Base-by-base conservation (phyloP, 1,140 invertebrate genomes). In the Eurosta solidaginis region DNA sequence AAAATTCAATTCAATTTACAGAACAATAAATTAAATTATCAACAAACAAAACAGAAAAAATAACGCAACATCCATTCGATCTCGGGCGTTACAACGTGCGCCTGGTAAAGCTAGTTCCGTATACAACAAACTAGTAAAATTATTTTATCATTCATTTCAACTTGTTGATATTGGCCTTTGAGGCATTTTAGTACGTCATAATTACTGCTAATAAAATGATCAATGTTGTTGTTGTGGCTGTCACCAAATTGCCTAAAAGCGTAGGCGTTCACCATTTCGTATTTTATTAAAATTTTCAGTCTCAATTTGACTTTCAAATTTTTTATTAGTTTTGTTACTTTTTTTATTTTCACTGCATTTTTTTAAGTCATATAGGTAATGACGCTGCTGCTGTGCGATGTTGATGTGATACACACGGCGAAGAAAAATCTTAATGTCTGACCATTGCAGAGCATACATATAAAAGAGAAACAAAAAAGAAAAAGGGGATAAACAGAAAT, bases 131-230 rank as follows among this genome's bases (percentile, higher is more conserved):
- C n/a, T n/a, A n/a, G n/a, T n/a, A n/a, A n/a, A n/a, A n/a, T n/a
- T n/a, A n/a, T n/a, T n/a, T n/a, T n/a, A n/a, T n/a, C n/a, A n/a
- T n/a, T n/a, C n/a, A 33, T 33, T 68, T 40, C 36, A 40, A n/a
- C 59, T 29, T 22, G 59, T 68, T 68, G 59, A 68, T 68, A 68
- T 68, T 68, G 59, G 59, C 59, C 33, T 68, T 42, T 40, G 22
- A 42, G n/a, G 59, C 7, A 14, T 40, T 68, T 68, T 42, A 33
- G 59, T 9, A 29, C 9, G 33, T n/a, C 36, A 25, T 33, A 42
- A 68, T 68, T 68, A 40, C 59, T 33, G 29, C 36, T 68, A 27
- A 40, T 40, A 68, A 40, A 68, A 68, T 20, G 9, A 68, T 3
- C n/a, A 9, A 17, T 10, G n/a, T 33, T 63, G 54, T 10, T 17